Evolutionary conservation across 2,797 vertebrate genomes (phyloP).

Genomic region (Huso huso): DNA sequence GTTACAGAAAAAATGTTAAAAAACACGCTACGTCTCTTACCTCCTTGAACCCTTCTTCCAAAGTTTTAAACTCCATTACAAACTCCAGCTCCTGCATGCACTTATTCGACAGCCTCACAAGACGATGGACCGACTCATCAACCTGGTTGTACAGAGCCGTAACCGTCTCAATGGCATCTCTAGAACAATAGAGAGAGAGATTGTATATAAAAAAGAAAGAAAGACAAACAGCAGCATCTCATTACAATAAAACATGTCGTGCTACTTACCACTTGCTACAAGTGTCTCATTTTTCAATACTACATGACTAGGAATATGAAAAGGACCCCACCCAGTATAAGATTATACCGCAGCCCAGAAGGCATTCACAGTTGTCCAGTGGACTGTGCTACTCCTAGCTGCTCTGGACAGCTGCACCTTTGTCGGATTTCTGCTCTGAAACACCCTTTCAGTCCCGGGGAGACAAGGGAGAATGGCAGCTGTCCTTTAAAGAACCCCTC

Average conservation of each 20-base stretch:
- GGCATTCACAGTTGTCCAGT: neutral
- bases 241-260: too few species aligned
- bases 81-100: slow-evolving; percentile 69
- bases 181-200: slow-evolving; percentile 31
- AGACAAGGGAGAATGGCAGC: neutral
- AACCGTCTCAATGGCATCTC: slow-evolving; percentile 59
- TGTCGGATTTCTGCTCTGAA: neutral
- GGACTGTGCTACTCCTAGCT: neutral
- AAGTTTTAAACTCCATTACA: slow-evolving; percentile 61
- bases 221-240: neutral
- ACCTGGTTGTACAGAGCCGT: slow-evolving; percentile 66
- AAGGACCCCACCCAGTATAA: too few species aligned
- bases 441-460: neutral
- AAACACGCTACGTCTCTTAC: slow-evolving; percentile 40
- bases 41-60: slow-evolving; percentile 67
- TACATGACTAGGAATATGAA: too few species aligned
- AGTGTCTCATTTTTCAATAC: too few species aligned
- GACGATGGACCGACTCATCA: slow-evolving; percentile 78
- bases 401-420: neutral
- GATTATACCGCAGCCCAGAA: too few species aligned
- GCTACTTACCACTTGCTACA: too few species aligned
- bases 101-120: slow-evolving; percentile 79
- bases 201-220: neutral
- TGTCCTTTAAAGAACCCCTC: neutral
- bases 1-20: neutral